Conservation (phyloP, 1,140 invertebrate genomes). For the Drosophila suzukii region DNA sequence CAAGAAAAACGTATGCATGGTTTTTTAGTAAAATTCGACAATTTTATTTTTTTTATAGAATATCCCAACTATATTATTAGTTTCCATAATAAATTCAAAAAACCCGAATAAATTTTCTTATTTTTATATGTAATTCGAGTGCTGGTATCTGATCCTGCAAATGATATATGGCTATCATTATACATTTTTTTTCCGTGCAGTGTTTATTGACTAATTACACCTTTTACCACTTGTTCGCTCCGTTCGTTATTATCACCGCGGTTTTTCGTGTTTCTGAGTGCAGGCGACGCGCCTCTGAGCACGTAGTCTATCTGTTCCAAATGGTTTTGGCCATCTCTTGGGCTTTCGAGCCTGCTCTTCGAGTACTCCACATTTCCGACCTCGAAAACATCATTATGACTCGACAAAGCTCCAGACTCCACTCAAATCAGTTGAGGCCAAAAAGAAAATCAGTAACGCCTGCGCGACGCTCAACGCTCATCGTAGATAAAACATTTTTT, state of each 20-base stretch:
- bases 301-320: conserved; percentile 61
- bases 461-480: conserved; percentile 22
- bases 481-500: background rate
- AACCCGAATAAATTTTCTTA: too few species aligned
- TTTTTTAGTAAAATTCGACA: too few species aligned
- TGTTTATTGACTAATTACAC: conserved; percentile 71
- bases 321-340: conserved; percentile 52
- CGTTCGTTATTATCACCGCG: conserved; percentile 47
- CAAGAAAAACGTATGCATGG: too few species aligned
- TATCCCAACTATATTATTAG: too few species aligned
- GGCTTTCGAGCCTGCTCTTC: conserved; percentile 35
- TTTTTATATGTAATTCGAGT: too few species aligned
- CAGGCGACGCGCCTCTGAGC: conserved; percentile 58
- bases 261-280: conserved; percentile 29
- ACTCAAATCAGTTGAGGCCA: conserved; percentile 13
- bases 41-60: too few species aligned
- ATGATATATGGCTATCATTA: background rate
- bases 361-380: conserved; percentile 32
- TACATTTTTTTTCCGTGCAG: background rate
- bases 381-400: conserved; percentile 42
- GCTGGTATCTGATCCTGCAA: background rate
- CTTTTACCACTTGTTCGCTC: conserved; percentile 12
- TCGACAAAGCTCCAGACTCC: conserved; percentile 44
- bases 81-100: too few species aligned
- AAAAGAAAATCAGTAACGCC: conserved; percentile 49